These are phyloP conservation scores for Danio albolineatus DNA, from an alignment of 2,797 vertebrate species.

Conservation along the genomic window DNA sequence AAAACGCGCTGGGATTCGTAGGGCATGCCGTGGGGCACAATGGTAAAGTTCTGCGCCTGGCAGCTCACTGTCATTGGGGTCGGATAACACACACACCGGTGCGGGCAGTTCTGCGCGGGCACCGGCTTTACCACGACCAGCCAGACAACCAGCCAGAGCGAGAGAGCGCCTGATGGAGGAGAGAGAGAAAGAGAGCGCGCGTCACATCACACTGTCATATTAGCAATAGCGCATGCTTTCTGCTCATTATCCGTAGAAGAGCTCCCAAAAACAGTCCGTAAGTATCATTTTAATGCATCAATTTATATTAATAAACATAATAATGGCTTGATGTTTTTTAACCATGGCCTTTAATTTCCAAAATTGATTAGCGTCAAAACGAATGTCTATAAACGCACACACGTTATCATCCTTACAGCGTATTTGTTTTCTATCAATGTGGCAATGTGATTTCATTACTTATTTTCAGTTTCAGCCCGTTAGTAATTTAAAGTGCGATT, in stretches of 20 bases:
- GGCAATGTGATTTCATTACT: neutral
- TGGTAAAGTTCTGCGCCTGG: slow-evolving; percentile 96
- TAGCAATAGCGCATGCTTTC: neutral
- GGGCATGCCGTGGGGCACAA: slow-evolving; percentile 89
- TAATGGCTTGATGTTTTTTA: neutral
- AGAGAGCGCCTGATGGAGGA: slow-evolving; percentile 73
- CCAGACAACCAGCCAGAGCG: slow-evolving; percentile 82
- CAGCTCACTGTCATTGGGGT: slow-evolving; percentile 97
- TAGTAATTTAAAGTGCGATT: neutral
- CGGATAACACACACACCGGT: slow-evolving; percentile 94
- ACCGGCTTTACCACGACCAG: slow-evolving; percentile 79
- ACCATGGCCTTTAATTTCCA: neutral
- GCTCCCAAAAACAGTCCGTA: neutral
- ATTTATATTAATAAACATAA: neutral
- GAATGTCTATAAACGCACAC: neutral
- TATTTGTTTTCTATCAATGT: neutral
- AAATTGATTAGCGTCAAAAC: neutral
- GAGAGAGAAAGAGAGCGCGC: neutral
- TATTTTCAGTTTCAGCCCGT: neutral
- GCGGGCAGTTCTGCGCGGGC: slow-evolving; percentile 84
- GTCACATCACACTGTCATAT: slow-evolving; percentile 4
- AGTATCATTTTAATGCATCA: neutral
- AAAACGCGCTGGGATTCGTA: slow-evolving; percentile 93
- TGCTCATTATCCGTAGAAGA: neutral
- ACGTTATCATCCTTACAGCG: neutral